Conservation (phyloP, 2,888 invertebrate species). For the Phaedon cochleariae region DNA sequence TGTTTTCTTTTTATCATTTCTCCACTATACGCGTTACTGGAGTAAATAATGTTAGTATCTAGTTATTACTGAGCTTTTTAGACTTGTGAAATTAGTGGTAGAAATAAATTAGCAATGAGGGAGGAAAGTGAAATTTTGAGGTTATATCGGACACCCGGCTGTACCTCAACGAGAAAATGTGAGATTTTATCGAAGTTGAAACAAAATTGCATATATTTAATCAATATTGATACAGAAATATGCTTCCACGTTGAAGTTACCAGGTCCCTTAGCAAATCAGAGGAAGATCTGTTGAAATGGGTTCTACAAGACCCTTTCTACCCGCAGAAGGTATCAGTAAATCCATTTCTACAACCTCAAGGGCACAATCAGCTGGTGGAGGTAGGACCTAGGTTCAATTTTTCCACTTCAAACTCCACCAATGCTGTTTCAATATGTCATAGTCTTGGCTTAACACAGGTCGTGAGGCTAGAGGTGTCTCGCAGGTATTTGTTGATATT, state of each 20-base stretch:
- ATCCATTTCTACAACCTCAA: constrained; percentile 63
- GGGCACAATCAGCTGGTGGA: constrained; percentile 72
- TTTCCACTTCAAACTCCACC: constrained; percentile 94
- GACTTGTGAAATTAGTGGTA: constrained; percentile 12
- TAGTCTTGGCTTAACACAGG: constrained; percentile 78
- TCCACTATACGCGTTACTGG: not conserved
- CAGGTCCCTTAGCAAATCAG: constrained; percentile 66
- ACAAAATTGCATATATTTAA: constrained; percentile 62
- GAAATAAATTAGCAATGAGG: constrained; percentile 29
- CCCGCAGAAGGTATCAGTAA: constrained; percentile 67
- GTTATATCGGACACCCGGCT: constrained; percentile 71
- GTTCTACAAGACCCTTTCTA: constrained; percentile 77
- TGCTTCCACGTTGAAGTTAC: constrained; percentile 82
- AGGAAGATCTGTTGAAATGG: constrained; percentile 77
- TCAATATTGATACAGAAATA: constrained; percentile 72
- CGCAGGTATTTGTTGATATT: constrained; percentile 77
- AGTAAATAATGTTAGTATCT: not conserved
- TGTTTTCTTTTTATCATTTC: not conserved
- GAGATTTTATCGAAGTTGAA: constrained; percentile 68
- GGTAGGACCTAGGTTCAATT: constrained; percentile 93
- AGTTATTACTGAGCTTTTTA: not conserved
- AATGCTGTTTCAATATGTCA: constrained; percentile 95
- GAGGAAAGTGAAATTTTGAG: constrained; percentile 60
- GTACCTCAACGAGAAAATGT: constrained; percentile 68
- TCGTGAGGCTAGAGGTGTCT: constrained; percentile 84